These are phyloP conservation scores for Plagodis dolabraria DNA, from an alignment of 2,888 invertebrate genomes.

Conservation along the genomic window DNA sequence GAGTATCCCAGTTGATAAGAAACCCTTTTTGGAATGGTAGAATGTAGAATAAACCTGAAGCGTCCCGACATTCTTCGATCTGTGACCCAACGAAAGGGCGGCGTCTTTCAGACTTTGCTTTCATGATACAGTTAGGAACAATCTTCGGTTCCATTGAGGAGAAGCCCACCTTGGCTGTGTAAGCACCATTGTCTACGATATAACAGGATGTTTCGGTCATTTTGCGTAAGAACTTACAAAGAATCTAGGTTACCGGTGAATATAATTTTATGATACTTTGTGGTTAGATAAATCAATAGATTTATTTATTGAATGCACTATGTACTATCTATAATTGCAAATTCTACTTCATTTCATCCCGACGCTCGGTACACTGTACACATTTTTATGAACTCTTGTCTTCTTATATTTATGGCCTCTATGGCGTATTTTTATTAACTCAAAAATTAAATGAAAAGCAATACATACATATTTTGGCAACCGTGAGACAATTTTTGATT, in stretches of 20 bases:
- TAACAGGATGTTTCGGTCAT: constrained; percentile 82
- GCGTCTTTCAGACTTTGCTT: constrained; percentile 98
- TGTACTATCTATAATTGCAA: too few species aligned
- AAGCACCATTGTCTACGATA: constrained; percentile 95
- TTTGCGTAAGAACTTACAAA: constrained; percentile 20
- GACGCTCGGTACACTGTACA: too few species aligned
- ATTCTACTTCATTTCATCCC: too few species aligned
- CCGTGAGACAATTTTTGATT: too few species aligned
- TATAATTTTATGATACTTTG: not conserved
- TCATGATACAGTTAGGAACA: constrained; percentile 98
- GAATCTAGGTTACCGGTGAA: constrained; percentile 47
- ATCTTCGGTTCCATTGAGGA: constrained; percentile 88
- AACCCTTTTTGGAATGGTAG: constrained; percentile 98
- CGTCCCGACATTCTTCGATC: constrained; percentile 98
- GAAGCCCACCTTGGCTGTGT: constrained; percentile 93
- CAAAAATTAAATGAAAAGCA: too few species aligned
- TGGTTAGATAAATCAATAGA: not conserved
- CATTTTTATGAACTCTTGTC: too few species aligned
- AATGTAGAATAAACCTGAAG: constrained; percentile 97
- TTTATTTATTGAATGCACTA: not conserved
- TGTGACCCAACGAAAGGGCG: constrained; percentile 96
- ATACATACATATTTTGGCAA: too few species aligned
- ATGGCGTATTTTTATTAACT: too few species aligned
- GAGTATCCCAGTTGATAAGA: constrained; percentile 97
- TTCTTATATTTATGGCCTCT: too few species aligned